Evolutionary conservation across 2,888 invertebrate species (phyloP).

Genomic region (Mimumesa dahlbomi): DNA sequence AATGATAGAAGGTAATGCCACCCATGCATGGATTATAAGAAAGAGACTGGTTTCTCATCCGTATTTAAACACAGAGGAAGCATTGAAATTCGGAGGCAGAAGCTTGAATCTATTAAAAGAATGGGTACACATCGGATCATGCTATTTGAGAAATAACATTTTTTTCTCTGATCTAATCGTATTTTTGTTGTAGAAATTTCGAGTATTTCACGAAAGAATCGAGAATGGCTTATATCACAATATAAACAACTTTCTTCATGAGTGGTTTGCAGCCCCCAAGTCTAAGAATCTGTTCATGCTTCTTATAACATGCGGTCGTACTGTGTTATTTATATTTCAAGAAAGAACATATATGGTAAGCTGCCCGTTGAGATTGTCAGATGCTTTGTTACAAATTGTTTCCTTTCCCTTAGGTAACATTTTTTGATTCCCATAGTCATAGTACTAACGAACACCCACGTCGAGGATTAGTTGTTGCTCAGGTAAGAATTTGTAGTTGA

Average conservation of each 20-base stretch:
- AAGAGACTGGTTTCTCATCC: conserved; percentile 72
- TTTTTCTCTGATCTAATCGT: no score
- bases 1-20: conserved; percentile 83
- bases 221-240: conserved; percentile 78
- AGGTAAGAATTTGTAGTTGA: conserved; percentile 68
- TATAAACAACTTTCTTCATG: conserved; percentile 77
- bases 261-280: conserved; percentile 79
- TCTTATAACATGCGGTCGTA: conserved; percentile 81
- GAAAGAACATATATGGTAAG: conserved; percentile 76
- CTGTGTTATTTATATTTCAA: conserved; percentile 82
- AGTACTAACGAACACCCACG: conserved; percentile 70
- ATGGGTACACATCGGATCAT: conserved; percentile 78
- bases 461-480: conserved; percentile 81
- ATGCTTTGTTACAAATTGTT: no score
- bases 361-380: not conserved
- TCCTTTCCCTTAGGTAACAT: conserved; percentile 77
- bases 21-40: conserved; percentile 78
- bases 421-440: conserved; percentile 82
- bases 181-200: conserved; percentile 78
- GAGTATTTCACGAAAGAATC: conserved; percentile 80
- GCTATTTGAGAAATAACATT: no score
- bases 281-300: conserved; percentile 81
- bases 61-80: conserved; percentile 75
- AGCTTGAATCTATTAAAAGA: conserved; percentile 71
- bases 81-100: conserved; percentile 77